Evolutionary conservation across 2,888 invertebrate species (phyloP).

Genomic region (Drosophila kanekoi): DNA sequence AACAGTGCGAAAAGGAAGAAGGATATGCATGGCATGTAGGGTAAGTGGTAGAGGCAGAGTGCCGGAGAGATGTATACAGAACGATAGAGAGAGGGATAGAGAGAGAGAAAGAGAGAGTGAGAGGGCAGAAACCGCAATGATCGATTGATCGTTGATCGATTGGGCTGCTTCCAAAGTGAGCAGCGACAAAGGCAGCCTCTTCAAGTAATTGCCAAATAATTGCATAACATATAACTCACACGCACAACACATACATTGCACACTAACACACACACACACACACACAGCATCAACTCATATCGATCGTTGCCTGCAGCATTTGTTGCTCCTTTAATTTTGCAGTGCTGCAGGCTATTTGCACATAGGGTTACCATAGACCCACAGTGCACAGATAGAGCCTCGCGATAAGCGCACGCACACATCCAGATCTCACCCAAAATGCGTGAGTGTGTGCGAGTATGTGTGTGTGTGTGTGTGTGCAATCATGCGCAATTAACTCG

Average conservation of each 20-base stretch:
- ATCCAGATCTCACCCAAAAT: slow-evolving; percentile 13
- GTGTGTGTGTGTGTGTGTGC: slow-evolving; percentile 37
- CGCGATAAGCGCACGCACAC: slow-evolving; percentile 45
- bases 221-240: slow-evolving; percentile 40
- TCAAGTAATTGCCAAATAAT: slow-evolving; percentile 63
- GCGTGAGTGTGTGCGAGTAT: slow-evolving; percentile 31
- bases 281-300: slow-evolving; percentile 17
- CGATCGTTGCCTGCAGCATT: slow-evolving; percentile 53
- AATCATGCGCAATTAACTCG: slow-evolving; percentile 70
- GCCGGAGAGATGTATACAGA: background rate
- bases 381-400: slow-evolving; percentile 38
- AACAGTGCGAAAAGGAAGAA: slow-evolving; percentile 15
- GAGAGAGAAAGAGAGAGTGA: background rate
- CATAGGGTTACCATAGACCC: slow-evolving; percentile 53
- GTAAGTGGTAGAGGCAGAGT: background rate
- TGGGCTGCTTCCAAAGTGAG: slow-evolving; percentile 43
- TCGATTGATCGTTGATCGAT: slow-evolving; percentile 53
- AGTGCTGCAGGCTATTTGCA: slow-evolving; percentile 59
- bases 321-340: slow-evolving; percentile 55
- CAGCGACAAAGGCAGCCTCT: slow-evolving; percentile 40
- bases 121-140: slow-evolving; percentile 30
- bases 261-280: background rate
- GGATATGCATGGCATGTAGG: background rate
- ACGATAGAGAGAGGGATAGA: background rate
- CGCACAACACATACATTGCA: slow-evolving; percentile 11